Conservation (phyloP, 1,140 invertebrate species). For the Caenorhabditis tropicalis region DNA sequence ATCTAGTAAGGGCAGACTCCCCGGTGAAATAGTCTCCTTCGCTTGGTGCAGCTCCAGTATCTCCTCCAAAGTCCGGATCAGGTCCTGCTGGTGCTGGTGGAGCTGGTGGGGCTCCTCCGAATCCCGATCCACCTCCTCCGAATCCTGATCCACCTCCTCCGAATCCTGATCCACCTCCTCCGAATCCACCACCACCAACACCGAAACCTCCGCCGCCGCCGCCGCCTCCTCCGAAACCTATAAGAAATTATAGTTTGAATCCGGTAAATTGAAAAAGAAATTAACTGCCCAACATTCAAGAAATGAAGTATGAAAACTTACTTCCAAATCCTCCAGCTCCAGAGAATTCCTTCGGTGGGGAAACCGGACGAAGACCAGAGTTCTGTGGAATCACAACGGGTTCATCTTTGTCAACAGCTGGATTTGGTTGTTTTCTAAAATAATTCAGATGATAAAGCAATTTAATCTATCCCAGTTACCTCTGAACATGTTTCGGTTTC, state of each 20-base stretch:
- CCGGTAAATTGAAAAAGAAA: not conserved
- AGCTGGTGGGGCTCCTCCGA: constrained; percentile 25
- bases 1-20: constrained; percentile 68
- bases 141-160: constrained; percentile 57
- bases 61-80: constrained; percentile 9
- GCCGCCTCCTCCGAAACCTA: constrained; percentile 28
- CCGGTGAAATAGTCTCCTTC: constrained; percentile 63
- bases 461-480: too few relatives aligned
- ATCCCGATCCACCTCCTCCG: constrained; percentile 39
- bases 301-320: too few relatives aligned
- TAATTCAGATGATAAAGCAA: too few relatives aligned
- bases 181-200: constrained; percentile 49
- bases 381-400: constrained; percentile 69
- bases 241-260: too few relatives aligned
- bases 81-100: not conserved
- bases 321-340: constrained; percentile 53
- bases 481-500: constrained; percentile 46
- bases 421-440: constrained; percentile 47
- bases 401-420: constrained; percentile 37
- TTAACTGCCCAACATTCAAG: too few relatives aligned
- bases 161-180: constrained; percentile 50
- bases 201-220: constrained; percentile 52
- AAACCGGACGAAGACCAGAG: constrained; percentile 69
- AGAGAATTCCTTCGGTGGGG: constrained; percentile 68
- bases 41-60: not conserved